phyloP scores from a whole-genome alignment of 2,797 vertebrate genomes.

The Leptodactylus fallax region DNA sequence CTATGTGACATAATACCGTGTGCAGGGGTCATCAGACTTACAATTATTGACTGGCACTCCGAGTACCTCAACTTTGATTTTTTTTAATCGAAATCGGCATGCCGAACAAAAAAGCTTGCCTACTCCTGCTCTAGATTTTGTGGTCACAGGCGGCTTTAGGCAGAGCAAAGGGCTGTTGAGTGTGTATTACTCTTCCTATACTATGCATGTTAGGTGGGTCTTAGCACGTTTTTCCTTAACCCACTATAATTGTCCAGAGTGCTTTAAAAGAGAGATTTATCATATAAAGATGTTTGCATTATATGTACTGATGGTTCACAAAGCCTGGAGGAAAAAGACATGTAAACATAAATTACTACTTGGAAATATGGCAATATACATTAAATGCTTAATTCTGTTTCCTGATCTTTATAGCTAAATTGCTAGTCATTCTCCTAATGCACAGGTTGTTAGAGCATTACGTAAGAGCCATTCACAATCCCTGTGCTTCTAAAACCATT shows the following conservation, averaged over 20 bases:
- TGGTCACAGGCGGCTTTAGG: not conserved
- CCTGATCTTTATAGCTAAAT: constrained; percentile 63
- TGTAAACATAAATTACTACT: constrained; percentile 61
- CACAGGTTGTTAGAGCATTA: constrained; percentile 64
- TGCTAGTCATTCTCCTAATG: constrained; percentile 61
- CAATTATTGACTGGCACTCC: too few species aligned
- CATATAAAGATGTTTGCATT: constrained; percentile 49
- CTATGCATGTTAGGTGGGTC: not conserved
- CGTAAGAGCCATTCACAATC: constrained; percentile 57
- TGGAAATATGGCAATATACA: constrained; percentile 63
- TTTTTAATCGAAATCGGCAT: too few species aligned
- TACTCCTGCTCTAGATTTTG: not conserved
- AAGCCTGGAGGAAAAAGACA: constrained; percentile 40
- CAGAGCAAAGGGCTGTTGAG: not conserved
- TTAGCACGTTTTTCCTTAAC: constrained; percentile 36
- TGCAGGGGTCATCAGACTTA: too few species aligned
- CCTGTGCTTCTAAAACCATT: constrained; percentile 59
- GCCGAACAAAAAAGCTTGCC: too few species aligned
- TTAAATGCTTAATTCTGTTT: constrained; percentile 64
- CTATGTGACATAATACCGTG: too few species aligned
- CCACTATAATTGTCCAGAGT: constrained; percentile 48
- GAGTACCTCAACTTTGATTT: too few species aligned
- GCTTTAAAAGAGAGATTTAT: constrained; percentile 43
- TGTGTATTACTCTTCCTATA: constrained; percentile 14
- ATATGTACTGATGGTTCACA: constrained; percentile 34